phyloP scores from a whole-genome alignment of 1,140 invertebrate genomes.

The Heliothis subflexa region DNA sequence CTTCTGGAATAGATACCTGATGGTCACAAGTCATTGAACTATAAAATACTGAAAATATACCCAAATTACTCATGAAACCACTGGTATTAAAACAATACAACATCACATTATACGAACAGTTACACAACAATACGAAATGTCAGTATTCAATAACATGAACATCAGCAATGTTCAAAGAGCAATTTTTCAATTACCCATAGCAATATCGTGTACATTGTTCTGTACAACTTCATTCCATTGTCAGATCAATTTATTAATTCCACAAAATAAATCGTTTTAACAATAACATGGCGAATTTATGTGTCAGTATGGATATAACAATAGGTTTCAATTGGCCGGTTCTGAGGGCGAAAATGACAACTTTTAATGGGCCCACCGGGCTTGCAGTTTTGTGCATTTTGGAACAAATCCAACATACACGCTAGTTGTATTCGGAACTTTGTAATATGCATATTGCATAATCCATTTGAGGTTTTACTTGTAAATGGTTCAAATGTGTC shows the following conservation, averaged over 20 bases:
- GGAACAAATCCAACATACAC: conserved; percentile 46
- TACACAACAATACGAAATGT: background rate
- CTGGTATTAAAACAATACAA: too few relatives aligned
- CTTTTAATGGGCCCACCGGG: conserved; percentile 51
- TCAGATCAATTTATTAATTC: conserved; percentile 32
- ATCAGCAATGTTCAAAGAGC: background rate
- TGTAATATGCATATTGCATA: conserved; percentile 9
- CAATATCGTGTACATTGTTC: background rate
- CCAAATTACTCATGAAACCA: too few relatives aligned
- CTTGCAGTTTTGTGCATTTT: conserved; percentile 42
- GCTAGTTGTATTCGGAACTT: conserved; percentile 31
- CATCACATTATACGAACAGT: too few relatives aligned
- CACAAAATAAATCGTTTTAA: conserved; percentile 15
- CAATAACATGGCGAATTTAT: conserved; percentile 44
- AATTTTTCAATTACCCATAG: conserved; percentile 31
- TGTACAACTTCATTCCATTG: background rate
- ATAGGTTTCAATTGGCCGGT: conserved; percentile 31
- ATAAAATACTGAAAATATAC: too few relatives aligned
- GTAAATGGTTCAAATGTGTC: background rate
- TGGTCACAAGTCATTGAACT: too few relatives aligned
- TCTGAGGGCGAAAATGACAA: conserved; percentile 43
- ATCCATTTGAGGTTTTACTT: conserved; percentile 22
- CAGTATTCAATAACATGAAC: background rate
- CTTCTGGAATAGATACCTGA: too few relatives aligned
- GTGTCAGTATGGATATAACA: conserved; percentile 39